These are phyloP conservation scores for Atherinosoma microstoma DNA, from an alignment of 2,797 vertebrate genomes.

Conservation along the genomic window DNA sequence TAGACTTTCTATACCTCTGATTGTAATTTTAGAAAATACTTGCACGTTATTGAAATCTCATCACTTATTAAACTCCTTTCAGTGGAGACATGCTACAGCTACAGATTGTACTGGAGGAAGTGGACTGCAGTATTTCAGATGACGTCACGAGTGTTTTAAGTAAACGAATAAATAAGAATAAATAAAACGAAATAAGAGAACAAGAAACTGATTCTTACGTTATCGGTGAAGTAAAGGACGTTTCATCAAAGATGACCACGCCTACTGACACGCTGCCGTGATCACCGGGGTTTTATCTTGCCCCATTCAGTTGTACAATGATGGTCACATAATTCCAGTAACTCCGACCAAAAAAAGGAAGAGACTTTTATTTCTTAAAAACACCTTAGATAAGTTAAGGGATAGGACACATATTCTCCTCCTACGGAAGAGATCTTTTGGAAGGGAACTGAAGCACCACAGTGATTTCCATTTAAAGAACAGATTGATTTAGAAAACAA, in stretches of 20 bases:
- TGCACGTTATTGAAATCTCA: background rate
- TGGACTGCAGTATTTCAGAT: too few species aligned
- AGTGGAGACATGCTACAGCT: too few species aligned
- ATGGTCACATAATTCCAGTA: background rate
- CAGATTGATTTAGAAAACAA: too few species aligned
- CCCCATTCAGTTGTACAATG: background rate
- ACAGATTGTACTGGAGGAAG: too few species aligned
- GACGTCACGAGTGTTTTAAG: background rate
- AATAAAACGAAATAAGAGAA: background rate
- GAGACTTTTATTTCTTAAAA: background rate
- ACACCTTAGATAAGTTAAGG: background rate
- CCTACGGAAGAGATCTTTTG: too few species aligned
- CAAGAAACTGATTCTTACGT: background rate
- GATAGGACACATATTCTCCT: background rate
- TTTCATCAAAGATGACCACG: slow-evolving; percentile 19
- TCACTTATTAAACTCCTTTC: too few species aligned
- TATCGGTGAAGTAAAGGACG: background rate
- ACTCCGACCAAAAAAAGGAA: background rate
- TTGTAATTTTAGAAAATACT: background rate
- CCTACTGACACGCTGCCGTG: slow-evolving; percentile 26
- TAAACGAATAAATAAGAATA: background rate
- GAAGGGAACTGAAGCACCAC: too few species aligned
- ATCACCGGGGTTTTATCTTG: too few species aligned
- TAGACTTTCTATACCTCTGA: background rate
- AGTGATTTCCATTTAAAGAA: too few species aligned